These are phyloP conservation scores for Rhinogobio ventralis DNA, from an alignment of 2,797 vertebrate genomes.

Conservation along the genomic window DNA sequence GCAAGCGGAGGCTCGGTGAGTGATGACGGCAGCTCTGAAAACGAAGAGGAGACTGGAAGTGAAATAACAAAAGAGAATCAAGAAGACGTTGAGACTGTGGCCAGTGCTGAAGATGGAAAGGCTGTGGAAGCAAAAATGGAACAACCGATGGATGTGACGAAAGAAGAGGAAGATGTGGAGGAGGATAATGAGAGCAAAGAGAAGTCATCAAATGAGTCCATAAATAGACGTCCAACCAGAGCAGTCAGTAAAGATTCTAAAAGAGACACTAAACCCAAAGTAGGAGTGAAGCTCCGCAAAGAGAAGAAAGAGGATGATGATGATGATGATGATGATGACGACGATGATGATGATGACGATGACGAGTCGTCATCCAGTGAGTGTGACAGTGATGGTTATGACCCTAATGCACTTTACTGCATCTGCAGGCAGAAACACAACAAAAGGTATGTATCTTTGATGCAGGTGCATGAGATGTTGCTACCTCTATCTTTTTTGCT, in stretches of 20 bases:
- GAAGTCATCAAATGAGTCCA: constrained; percentile 51
- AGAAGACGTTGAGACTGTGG: constrained; percentile 63
- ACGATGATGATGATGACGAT: constrained; percentile 42
- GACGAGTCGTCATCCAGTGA: constrained; percentile 76
- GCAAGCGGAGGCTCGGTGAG: constrained; percentile 56
- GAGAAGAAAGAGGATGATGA: constrained; percentile 67
- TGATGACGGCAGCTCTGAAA: constrained; percentile 79
- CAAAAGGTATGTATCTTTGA: constrained; percentile 85
- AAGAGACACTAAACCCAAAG: constrained; percentile 70
- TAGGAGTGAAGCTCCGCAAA: constrained; percentile 55
- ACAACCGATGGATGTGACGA: constrained; percentile 64
- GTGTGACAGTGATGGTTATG: constrained; percentile 90
- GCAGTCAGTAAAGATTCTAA: constrained; percentile 71
- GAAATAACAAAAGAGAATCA: constrained; percentile 60
- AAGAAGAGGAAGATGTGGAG: constrained; percentile 62
- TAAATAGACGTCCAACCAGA: constrained; percentile 71
- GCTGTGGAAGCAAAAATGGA: constrained; percentile 59
- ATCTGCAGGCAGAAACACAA: constrained; percentile 98
- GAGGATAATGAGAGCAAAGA: constrained; percentile 63
- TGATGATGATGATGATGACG: neutral
- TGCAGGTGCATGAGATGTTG: neutral
- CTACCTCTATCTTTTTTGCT: neutral
- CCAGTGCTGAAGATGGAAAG: constrained; percentile 65
- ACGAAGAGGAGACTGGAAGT: constrained; percentile 69
- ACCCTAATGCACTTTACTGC: constrained; percentile 94